These are phyloP conservation scores for Lagorchestes hirsutus DNA, from an alignment of 2,797 vertebrate genomes.

Conservation along the genomic window DNA sequence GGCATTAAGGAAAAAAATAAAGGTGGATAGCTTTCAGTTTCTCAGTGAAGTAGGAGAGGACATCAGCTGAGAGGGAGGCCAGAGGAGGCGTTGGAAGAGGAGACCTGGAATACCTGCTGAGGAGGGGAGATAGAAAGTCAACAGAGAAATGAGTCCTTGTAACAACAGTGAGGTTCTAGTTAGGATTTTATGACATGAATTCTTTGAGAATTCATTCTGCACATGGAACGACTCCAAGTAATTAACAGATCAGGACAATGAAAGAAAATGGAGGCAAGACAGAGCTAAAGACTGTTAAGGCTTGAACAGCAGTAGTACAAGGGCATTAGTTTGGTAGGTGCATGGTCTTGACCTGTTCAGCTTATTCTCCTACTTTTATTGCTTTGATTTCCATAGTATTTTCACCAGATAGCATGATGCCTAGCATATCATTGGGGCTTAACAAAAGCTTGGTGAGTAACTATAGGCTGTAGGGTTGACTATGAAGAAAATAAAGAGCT, in stretches of 20 bases:
- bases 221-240: background rate
- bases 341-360: background rate
- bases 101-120: background rate
- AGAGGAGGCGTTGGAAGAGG: background rate
- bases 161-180: background rate
- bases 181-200: background rate
- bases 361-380: background rate
- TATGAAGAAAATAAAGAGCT: background rate
- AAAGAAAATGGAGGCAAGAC: background rate
- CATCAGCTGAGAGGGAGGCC: background rate
- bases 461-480: background rate
- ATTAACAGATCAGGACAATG: background rate
- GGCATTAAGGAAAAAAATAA: background rate
- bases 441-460: background rate
- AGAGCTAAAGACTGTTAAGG: background rate
- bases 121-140: background rate
- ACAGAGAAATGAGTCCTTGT: background rate
- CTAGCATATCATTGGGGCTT: background rate
- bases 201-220: background rate
- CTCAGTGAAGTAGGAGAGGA: background rate
- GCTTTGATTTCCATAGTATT: background rate
- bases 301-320: background rate
- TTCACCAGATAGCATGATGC: background rate
- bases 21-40: background rate
- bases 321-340: too few relatives aligned